A percentile compares a stretch with the other conserved stretches of the same genome.
These are phyloP conservation scores for Microcebus ravelobensis DNA, from an alignment of 2,113 vertebrate genomes.

Conservation along the genomic window DNA sequence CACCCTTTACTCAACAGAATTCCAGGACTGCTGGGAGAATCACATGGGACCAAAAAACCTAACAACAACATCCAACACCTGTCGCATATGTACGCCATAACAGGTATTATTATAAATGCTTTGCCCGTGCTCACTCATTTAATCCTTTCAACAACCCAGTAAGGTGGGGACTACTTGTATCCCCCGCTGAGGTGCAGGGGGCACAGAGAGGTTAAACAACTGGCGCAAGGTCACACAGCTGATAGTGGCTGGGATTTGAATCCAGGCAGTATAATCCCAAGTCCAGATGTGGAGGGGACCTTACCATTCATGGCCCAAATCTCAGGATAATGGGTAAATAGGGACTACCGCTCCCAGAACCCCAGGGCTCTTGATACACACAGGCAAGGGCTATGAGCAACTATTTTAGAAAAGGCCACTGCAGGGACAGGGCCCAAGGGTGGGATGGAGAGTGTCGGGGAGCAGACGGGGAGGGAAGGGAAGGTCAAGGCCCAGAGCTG, in stretches of 20 bases:
- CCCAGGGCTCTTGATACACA: neutral
- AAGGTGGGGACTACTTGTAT: neutral
- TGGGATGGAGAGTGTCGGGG: neutral
- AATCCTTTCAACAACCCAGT: neutral
- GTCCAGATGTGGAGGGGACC: neutral
- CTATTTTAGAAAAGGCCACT: neutral
- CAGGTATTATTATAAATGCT: neutral
- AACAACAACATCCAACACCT: neutral
- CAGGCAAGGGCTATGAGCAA: neutral
- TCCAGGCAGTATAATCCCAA: neutral
- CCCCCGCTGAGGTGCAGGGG: neutral
- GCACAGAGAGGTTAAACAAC: neutral
- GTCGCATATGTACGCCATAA: neutral
- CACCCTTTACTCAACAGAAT: neutral
- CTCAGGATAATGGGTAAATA: neutral
- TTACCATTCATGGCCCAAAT: neutral
- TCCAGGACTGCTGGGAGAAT: neutral
- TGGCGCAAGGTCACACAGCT: conserved; percentile 18
- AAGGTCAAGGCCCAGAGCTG: neutral
- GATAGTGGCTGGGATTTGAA: neutral
- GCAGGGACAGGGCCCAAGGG: neutral
- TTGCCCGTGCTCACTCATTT: neutral
- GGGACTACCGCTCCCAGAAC: neutral
- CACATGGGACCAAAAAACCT: neutral
- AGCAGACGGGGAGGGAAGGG: neutral